Conservation (phyloP, 2,888 invertebrate species). For the Pantelozetes paolii region DNA sequence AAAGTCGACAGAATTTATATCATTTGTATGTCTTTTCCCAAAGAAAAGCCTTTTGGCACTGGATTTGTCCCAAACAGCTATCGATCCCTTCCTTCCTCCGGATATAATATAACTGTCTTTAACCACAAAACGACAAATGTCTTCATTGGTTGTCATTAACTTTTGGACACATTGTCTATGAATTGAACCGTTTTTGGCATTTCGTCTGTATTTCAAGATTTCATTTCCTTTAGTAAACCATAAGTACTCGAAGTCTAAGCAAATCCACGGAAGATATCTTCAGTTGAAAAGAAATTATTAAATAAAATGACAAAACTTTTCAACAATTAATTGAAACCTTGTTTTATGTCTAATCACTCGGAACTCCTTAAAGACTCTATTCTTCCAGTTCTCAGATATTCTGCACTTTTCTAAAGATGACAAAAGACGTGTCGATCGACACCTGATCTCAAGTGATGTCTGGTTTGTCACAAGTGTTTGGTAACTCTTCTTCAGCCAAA, state of each 20-base stretch:
- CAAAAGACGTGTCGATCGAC: conserved; percentile 43
- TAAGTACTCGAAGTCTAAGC: conserved; percentile 56
- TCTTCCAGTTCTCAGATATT: conserved; percentile 39
- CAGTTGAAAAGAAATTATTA: not conserved
- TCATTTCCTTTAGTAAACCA: conserved; percentile 58
- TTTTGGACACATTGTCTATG: not conserved
- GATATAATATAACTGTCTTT: conserved; percentile 49
- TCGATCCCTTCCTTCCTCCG: conserved; percentile 44
- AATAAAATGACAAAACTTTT: not conserved
- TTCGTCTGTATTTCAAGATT: conserved; percentile 49
- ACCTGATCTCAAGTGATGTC: conserved; percentile 46
- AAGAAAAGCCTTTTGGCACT: conserved; percentile 49
- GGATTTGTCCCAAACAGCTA: conserved; percentile 52
- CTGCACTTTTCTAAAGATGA: conserved; percentile 50
- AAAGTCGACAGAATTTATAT: conserved; percentile 56
- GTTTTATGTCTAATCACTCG: conserved; percentile 35
- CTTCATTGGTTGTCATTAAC: conserved; percentile 47
- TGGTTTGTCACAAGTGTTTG: conserved; percentile 53
- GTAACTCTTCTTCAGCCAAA: conserved; percentile 53
- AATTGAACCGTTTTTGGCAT: not conserved
- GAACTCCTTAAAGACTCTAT: conserved; percentile 12
- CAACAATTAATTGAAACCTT: not conserved
- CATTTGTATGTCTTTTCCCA: conserved; percentile 52
- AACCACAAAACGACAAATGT: conserved; percentile 56
- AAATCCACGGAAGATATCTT: conserved; percentile 57